phyloP scores from a whole-genome alignment of 92 coral and sea anemone genomes.

The Pocillopora grandis region DNA sequence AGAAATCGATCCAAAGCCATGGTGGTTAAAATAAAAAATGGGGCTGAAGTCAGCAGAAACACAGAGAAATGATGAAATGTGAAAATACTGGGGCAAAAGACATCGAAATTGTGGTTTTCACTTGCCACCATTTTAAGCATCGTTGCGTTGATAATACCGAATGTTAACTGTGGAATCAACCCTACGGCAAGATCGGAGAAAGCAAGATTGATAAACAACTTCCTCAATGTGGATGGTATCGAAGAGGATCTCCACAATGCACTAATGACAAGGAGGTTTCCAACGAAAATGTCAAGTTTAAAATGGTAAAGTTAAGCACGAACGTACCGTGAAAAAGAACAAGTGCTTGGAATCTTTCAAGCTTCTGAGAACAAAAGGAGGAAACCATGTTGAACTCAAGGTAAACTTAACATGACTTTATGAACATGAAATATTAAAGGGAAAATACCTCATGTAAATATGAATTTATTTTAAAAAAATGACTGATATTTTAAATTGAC shows the following conservation, averaged over 20 bases:
- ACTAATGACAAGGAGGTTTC: slow-evolving; percentile 14
- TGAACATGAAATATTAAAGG: too few species aligned
- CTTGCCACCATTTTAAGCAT: background rate
- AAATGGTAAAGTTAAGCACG: background rate
- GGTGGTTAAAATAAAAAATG: background rate
- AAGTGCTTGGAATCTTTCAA: background rate
- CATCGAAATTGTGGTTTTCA: background rate
- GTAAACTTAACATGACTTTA: background rate
- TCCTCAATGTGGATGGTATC: slow-evolving; percentile 16
- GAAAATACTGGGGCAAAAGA: background rate
- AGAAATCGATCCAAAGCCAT: slow-evolving; percentile 13
- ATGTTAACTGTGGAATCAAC: background rate
- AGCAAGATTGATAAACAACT: slow-evolving; percentile 32
- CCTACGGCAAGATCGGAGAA: slow-evolving; percentile 31
- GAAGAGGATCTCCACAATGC: slow-evolving; percentile 26
- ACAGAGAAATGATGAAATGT: background rate
- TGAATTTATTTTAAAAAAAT: too few species aligned
- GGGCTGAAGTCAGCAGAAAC: background rate
- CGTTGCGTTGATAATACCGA: background rate
- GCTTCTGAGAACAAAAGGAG: background rate
- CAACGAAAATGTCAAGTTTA: background rate
- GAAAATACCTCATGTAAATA: too few species aligned
- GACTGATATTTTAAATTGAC: too few species aligned
- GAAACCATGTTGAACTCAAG: background rate
- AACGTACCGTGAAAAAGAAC: background rate